Evolutionary conservation across 2,113 vertebrate genomes (phyloP).

Genomic region (Phrynocephalus versicolor): DNA sequence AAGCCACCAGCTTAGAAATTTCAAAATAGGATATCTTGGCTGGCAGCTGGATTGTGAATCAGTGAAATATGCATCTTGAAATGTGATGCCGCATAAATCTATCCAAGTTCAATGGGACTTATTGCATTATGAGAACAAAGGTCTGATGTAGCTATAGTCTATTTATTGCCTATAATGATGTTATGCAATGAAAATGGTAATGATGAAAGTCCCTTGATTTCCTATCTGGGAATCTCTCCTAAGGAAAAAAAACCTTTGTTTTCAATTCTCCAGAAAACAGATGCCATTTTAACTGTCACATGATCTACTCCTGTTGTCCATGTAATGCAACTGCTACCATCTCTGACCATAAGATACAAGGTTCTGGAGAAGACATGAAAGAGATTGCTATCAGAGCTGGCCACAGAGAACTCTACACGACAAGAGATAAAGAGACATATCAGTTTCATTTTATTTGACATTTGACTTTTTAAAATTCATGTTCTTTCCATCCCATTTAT

Average conservation of each 20-base stretch:
- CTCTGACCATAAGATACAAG: not conserved
- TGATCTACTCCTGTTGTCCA: not conserved
- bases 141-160: not conserved
- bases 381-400: not conserved
- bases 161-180: not conserved
- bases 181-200: not conserved
- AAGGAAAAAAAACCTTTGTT: not conserved
- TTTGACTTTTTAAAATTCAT: too few species aligned
- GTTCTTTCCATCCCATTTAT: too few species aligned
- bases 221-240: not conserved
- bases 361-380: not conserved
- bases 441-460: too few species aligned
- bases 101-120: not conserved
- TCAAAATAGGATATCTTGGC: not conserved
- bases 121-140: not conserved
- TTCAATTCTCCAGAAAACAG: not conserved
- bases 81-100: not conserved
- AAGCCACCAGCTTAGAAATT: too few species aligned
- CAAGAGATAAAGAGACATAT: too few species aligned
- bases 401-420: not conserved
- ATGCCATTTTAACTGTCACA: not conserved
- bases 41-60: not conserved
- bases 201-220: not conserved
- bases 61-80: not conserved
- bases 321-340: not conserved